Evolutionary conservation across 1,140 invertebrate genomes (phyloP), one percentile per base, ranked within the genome.

Genomic region (Amyelois transitella): DNA sequence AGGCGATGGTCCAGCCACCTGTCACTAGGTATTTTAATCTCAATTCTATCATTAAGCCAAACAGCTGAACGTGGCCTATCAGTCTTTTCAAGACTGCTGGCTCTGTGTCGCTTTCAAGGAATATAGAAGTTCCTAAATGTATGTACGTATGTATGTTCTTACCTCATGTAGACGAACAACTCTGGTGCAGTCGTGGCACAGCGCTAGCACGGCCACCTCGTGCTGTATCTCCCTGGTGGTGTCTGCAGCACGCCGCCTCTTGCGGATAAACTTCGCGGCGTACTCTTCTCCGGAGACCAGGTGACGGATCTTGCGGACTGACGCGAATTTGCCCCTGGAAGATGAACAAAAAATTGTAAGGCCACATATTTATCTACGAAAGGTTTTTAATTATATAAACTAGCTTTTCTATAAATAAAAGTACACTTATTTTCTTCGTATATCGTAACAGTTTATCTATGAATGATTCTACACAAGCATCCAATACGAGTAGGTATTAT

Each of bases 261-360:
- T 97, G 81, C 94, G 93, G 63, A 99, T 94, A 89, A 96, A 97
- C 90, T 99, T 99, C 61, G 97, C 98, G 0, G 98, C 98, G 90
- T 95, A 99, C 81, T 96, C 93, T 62, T 92, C 90, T 20, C 95
- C 94, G 6, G 94, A 96, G 58, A 92, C 91, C 77, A 94, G 92
- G 82, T 98, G 94, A n/a, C 92, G 91, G 68, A 96, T 96, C 85
- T 95, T 92, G 63, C 95, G 93, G 47, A 99, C 97, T 55, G 96
- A 94, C 14, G 97, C 98, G 88, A 98, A 99, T 90, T 99, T 98
- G 28, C 98, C 98, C 81, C 97, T 98, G 91, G 5, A 89, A 90
- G 62, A 38, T 14, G 8, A 38, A 14, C 12, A n/a, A 14, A 2
- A 38, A 2, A 38, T 38, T 38, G n/a, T n/a, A n/a, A n/a, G n/a